Conservation (phyloP, 2,797 vertebrate genomes). For the Mus minutoides region DNA sequence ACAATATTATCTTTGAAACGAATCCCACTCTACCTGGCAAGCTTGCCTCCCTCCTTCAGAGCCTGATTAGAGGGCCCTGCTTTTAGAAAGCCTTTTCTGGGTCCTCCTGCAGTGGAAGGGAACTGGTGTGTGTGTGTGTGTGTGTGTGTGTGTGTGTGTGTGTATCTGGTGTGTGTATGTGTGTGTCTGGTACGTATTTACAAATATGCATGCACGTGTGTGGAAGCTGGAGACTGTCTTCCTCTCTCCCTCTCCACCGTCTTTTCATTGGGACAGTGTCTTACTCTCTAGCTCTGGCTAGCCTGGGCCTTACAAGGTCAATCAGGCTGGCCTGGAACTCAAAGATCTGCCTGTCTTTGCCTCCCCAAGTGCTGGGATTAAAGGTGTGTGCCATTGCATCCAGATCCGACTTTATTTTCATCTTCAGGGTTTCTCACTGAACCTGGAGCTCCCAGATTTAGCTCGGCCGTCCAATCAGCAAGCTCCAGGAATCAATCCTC, state of each 20-base stretch:
- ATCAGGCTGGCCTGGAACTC: not conserved
- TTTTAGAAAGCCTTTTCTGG: slow-evolving; percentile 51
- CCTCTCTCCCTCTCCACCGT: not conserved
- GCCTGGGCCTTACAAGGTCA: not conserved
- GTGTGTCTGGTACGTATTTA: not conserved
- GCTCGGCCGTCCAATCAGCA: not conserved
- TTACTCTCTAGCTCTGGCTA: not conserved
- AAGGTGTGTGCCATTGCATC: not conserved
- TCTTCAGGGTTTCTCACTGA: not conserved
- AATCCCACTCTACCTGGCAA: slow-evolving; percentile 69
- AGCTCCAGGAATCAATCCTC: not conserved
- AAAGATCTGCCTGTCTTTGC: not conserved
- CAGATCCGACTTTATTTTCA: not conserved
- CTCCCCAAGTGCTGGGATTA: not conserved
- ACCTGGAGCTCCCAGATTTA: not conserved
- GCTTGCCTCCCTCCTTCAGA: slow-evolving; percentile 34
- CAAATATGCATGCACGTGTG: not conserved
- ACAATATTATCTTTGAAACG: slow-evolving; percentile 67
- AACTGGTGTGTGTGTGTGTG: not conserved
- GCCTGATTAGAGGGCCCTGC: not conserved
- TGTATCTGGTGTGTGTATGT: not conserved
- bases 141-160: not conserved
- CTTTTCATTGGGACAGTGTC: not conserved
- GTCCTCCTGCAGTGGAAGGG: not conserved
- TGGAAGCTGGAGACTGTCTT: not conserved